Conservation (phyloP, 2,888 invertebrate species). For the Platerodrilus igneus region DNA sequence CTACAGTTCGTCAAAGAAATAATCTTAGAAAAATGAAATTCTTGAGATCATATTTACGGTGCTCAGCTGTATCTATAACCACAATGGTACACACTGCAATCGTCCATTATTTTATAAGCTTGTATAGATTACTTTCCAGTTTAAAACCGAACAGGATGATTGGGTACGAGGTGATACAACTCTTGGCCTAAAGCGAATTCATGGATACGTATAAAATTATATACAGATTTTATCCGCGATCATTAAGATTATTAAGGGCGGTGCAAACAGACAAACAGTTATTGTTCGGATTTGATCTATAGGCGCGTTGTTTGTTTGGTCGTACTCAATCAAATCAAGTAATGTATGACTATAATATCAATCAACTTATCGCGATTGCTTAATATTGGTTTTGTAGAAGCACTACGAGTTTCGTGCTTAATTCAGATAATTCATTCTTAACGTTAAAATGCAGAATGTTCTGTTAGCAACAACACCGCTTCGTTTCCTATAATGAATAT, state of each 20-base stretch:
- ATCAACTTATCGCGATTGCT: conserved; percentile 31
- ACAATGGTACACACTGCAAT: conserved; percentile 35
- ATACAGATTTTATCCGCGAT: conserved; percentile 49
- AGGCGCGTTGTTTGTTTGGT: conserved; percentile 43
- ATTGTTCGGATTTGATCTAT: conserved; percentile 45
- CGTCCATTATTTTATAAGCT: conserved; percentile 21
- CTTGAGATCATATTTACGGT: conserved; percentile 28
- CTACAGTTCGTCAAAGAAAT: conserved; percentile 38
- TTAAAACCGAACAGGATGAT: conserved; percentile 30
- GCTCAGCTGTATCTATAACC: conserved; percentile 31
- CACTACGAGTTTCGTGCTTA: too few species aligned
- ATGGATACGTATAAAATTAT: conserved; percentile 48
- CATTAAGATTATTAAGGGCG: conserved; percentile 50
- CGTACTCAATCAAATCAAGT: conserved; percentile 35
- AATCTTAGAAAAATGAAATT: conserved; percentile 34
- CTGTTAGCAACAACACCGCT: too few species aligned
- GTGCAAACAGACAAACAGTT: conserved; percentile 43
- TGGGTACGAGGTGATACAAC: conserved; percentile 42
- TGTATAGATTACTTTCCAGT: conserved; percentile 26
- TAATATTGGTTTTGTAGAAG: conserved; percentile 32
- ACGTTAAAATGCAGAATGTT: too few species aligned
- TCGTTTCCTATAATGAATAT: too few species aligned
- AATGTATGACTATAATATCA: conserved; percentile 28
- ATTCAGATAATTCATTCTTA: too few species aligned
- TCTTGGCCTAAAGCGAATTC: conserved; percentile 44